Evolutionary conservation across 2,113 vertebrate species (phyloP).

Genomic region (Scomber japonicus): DNA sequence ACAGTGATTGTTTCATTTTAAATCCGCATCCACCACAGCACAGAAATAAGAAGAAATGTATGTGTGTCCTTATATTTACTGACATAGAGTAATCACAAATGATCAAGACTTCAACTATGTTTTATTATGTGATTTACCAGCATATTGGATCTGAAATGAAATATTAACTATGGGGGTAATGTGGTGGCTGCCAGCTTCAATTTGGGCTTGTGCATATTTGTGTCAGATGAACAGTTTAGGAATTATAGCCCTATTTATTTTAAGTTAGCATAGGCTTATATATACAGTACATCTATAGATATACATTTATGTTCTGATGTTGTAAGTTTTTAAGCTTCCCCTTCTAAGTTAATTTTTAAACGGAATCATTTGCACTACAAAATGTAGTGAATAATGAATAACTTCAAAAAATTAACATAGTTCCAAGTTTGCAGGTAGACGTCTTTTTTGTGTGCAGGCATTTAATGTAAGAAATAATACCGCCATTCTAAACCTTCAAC

Average conservation of each 20-base stretch:
- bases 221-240: not conserved
- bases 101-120: not conserved
- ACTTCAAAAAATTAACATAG: not conserved
- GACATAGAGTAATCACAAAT: not conserved
- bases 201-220: not conserved
- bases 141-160: not conserved
- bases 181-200: constrained; percentile 22
- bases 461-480: not conserved
- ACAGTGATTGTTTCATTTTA: constrained; percentile 7
- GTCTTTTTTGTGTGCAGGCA: not conserved
- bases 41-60: not conserved
- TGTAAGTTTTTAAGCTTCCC: not conserved
- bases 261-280: not conserved
- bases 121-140: not conserved
- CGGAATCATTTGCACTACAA: not conserved
- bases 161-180: not conserved
- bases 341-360: not conserved
- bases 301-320: not conserved
- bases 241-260: not conserved
- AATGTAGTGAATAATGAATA: not conserved
- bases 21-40: not conserved
- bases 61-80: not conserved
- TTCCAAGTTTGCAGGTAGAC: not conserved
- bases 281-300: not conserved
- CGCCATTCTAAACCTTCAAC: not conserved